Conservation (phyloP, 2,888 invertebrate genomes). For the Sminthurinus aureus region DNA sequence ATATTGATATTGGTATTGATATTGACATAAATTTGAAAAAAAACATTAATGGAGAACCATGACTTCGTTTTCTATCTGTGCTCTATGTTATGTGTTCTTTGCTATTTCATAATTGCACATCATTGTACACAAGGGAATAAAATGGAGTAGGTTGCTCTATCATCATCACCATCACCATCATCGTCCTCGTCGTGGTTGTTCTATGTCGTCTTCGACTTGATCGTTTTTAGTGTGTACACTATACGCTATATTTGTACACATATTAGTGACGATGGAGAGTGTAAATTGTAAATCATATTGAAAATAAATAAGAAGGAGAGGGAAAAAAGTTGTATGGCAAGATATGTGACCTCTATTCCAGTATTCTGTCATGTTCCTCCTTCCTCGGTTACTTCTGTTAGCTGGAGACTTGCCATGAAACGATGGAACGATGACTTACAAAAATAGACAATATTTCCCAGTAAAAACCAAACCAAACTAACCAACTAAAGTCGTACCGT, state of each 20-base stretch:
- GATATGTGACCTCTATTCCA: background rate
- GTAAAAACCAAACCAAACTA: background rate
- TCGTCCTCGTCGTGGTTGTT: too few relatives aligned
- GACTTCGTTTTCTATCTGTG: too few relatives aligned
- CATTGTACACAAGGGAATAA: too few relatives aligned
- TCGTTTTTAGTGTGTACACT: background rate
- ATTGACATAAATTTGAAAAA: too few relatives aligned
- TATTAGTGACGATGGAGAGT: background rate
- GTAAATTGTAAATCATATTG: background rate
- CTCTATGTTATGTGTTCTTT: too few relatives aligned
- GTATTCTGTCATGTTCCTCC: background rate
- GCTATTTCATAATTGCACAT: too few relatives aligned
- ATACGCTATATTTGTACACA: background rate
- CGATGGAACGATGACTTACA: background rate
- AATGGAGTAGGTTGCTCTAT: too few relatives aligned
- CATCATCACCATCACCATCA: too few relatives aligned
- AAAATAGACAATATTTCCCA: slow-evolving; percentile 10
- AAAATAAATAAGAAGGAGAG: background rate
- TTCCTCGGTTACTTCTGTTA: background rate
- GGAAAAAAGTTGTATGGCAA: background rate
- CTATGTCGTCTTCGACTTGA: background rate
- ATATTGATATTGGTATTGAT: too few relatives aligned
- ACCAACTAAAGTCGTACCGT: background rate
- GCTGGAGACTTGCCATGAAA: background rate
- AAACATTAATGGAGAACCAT: too few relatives aligned